Percentiles rank a stretch among this genome's conserved stretches.
phyloP scores from a whole-genome alignment of 2,888 invertebrate genomes.

The Alsophila aescularia region DNA sequence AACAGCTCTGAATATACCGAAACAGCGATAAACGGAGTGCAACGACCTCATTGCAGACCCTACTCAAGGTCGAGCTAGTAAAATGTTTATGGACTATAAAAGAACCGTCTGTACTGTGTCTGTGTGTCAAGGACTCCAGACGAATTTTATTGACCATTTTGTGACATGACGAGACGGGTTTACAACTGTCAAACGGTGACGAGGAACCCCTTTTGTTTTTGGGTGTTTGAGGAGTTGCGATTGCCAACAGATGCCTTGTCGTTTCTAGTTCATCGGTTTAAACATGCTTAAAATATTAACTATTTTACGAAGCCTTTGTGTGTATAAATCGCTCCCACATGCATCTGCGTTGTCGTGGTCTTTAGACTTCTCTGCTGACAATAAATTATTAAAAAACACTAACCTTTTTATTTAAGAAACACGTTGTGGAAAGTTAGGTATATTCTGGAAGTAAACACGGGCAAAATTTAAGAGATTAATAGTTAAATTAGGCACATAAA shows the following conservation, averaged over 20 bases:
- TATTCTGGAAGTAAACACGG: neutral
- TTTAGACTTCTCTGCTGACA: too few species aligned
- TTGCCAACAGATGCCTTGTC: constrained; percentile 25
- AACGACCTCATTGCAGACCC: constrained; percentile 82
- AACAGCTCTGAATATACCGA: constrained; percentile 43
- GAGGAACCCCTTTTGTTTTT: constrained; percentile 54
- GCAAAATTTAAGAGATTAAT: too few species aligned
- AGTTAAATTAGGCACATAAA: too few species aligned
- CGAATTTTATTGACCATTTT: constrained; percentile 75
- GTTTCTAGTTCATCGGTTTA: neutral
- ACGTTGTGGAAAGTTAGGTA: too few species aligned
- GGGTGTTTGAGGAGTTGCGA: constrained; percentile 9
- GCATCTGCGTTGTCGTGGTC: too few species aligned
- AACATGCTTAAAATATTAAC: too few species aligned
- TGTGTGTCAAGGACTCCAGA: constrained; percentile 82
- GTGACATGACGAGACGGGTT: constrained; percentile 60
- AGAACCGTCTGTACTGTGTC: constrained; percentile 79
- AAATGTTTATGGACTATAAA: constrained; percentile 84
- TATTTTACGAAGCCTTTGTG: too few species aligned
- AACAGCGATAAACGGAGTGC: constrained; percentile 73
- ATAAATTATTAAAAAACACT: too few species aligned
- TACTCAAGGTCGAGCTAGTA: constrained; percentile 82
- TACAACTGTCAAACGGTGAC: constrained; percentile 53
- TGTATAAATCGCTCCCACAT: too few species aligned
- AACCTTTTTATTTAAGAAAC: too few species aligned